Percentiles rank a stretch among this genome's conserved stretches.
phyloP scores from a whole-genome alignment of 2,113 vertebrate genomes.

The Numenius arquata region DNA sequence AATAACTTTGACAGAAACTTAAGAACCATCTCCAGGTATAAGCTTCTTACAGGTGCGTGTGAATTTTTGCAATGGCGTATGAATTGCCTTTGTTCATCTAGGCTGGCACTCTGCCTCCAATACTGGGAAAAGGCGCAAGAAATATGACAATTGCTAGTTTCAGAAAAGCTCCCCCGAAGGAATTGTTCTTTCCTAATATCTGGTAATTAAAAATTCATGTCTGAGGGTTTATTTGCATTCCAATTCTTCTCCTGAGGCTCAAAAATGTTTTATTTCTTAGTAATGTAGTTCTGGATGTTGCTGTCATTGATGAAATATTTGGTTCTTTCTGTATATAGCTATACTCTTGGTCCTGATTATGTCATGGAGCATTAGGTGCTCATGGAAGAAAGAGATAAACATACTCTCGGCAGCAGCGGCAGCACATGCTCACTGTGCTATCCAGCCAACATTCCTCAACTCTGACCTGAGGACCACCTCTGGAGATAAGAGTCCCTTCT shows the following conservation, averaged over 20 bases:
- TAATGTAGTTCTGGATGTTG: neutral
- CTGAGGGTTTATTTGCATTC: neutral
- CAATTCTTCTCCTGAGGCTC: neutral
- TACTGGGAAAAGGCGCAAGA: neutral
- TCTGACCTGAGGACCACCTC: slow-evolving; percentile 54
- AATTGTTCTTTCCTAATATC: neutral
- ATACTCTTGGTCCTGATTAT: neutral
- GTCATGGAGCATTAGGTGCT: neutral
- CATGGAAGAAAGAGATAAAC: neutral
- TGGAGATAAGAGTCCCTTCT: slow-evolving; percentile 39
- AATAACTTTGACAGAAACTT: neutral
- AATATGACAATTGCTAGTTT: neutral
- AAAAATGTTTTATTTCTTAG: neutral
- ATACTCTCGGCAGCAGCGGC: neutral
- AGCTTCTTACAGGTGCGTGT: neutral
- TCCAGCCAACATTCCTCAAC: slow-evolving; percentile 50
- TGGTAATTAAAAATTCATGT: neutral
- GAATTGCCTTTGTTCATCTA: neutral
- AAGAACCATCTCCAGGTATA: neutral
- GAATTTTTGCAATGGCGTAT: neutral
- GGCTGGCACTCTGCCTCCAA: neutral
- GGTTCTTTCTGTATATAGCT: neutral
- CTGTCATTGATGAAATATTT: neutral
- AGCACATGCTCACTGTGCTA: neutral
- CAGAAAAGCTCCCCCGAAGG: neutral